Evolutionary conservation across 2,113 vertebrate species (phyloP).

Genomic region (Tychaedon coryphoeus): DNA sequence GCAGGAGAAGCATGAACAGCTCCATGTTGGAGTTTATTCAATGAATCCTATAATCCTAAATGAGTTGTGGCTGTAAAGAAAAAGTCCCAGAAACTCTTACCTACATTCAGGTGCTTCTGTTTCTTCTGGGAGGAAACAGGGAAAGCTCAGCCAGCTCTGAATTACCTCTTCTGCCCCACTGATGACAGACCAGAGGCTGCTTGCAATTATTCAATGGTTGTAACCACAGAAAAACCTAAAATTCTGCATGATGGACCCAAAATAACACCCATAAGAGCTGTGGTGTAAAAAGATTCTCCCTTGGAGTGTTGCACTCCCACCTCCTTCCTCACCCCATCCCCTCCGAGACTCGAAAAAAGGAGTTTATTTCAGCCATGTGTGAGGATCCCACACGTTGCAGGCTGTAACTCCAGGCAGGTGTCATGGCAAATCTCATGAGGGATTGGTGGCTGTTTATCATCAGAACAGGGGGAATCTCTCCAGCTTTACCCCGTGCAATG

Average conservation of each 20-base stretch:
- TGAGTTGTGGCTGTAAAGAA: neutral
- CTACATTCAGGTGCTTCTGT: neutral
- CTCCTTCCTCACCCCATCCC: neutral
- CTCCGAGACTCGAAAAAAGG: neutral
- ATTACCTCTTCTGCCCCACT: neutral
- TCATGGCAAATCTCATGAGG: neutral
- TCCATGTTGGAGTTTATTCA: neutral
- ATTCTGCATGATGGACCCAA: neutral
- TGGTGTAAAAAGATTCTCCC: neutral
- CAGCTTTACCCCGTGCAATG: neutral
- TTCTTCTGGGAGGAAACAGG: neutral
- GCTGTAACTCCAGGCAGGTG: neutral
- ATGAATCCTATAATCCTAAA: neutral
- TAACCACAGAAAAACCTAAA: neutral
- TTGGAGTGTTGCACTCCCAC: fast-evolving
- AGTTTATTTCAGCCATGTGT: neutral
- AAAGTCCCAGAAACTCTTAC: neutral
- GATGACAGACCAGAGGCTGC: neutral
- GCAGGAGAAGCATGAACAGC: neutral
- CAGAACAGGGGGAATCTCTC: neutral
- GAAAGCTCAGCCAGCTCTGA: neutral
- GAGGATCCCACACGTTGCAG: neutral
- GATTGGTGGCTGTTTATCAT: neutral
- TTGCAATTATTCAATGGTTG: neutral
- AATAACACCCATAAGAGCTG: neutral